Conservation (phyloP, 2,888 invertebrate genomes). For the Autographa gamma region DNA sequence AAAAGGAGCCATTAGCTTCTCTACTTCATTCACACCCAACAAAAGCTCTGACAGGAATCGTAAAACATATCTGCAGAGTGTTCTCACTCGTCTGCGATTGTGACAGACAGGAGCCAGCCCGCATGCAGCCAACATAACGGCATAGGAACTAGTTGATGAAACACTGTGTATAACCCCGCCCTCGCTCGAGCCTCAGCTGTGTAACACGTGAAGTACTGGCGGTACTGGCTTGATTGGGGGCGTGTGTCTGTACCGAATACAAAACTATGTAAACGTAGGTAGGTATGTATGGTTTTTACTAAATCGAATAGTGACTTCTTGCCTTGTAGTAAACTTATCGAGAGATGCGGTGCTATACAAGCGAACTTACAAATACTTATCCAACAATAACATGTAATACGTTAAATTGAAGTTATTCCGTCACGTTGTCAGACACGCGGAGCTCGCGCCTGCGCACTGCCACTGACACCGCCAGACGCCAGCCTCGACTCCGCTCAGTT, state of each 20-base stretch:
- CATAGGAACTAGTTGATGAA: too few relatives aligned
- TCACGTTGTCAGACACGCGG: too few relatives aligned
- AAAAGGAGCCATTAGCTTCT: too few relatives aligned
- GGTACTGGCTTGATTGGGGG: conserved; percentile 22
- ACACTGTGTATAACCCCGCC: too few relatives aligned
- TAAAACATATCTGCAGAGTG: too few relatives aligned
- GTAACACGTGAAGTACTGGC: conserved; percentile 20
- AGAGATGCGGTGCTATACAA: conserved; percentile 61
- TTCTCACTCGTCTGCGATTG: too few relatives aligned
- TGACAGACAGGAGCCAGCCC: too few relatives aligned
- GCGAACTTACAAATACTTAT: conserved; percentile 17
- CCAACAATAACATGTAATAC: neutral
- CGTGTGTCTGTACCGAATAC: conserved; percentile 33
- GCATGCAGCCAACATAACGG: too few relatives aligned
- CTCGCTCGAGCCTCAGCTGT: too few relatives aligned
- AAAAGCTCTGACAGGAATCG: too few relatives aligned
- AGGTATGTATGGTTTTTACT: conserved; percentile 27
- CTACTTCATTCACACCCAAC: too few relatives aligned
- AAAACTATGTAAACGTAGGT: conserved; percentile 44
- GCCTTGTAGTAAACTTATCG: conserved; percentile 56
- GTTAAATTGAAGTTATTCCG: neutral
- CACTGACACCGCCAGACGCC: neutral
- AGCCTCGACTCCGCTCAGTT: conserved; percentile 1
- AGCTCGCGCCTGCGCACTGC: neutral
- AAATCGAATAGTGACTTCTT: conserved; percentile 51